Evolutionary conservation across 2,888 invertebrate genomes (phyloP).

Genomic region (Galerucella nymphaeae): DNA sequence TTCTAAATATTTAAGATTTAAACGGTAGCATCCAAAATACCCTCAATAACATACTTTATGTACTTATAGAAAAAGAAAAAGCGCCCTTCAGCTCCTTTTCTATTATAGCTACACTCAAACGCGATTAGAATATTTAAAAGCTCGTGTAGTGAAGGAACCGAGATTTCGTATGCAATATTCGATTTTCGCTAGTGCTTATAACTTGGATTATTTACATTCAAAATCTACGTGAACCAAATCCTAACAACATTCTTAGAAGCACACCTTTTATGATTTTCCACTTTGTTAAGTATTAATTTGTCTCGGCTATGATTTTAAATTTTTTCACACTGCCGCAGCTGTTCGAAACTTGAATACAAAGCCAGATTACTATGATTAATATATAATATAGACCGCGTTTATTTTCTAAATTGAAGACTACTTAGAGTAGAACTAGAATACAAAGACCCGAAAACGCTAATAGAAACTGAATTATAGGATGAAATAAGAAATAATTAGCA

Average conservation of each 20-base stretch:
- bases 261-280: not conserved
- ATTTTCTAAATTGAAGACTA: no score
- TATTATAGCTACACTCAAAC: constrained; percentile 13
- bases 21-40: not conserved
- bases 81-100: not conserved
- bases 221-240: constrained; percentile 15
- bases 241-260: not conserved
- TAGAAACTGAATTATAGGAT: no score
- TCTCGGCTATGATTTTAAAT: not conserved
- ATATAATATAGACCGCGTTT: not conserved
- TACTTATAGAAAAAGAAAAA: not conserved
- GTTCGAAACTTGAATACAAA: not conserved
- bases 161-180: constrained; percentile 22
- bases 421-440: no score
- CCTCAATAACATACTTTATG: not conserved
- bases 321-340: not conserved
- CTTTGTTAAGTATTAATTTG: not conserved
- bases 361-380: not conserved
- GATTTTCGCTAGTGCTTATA: constrained; percentile 19
- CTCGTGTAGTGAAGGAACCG: not conserved
- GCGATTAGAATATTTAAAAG: constrained; percentile 17
- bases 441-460: no score
- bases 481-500: no score
- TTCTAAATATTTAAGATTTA: not conserved
- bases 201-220: constrained; percentile 21